These are phyloP conservation scores for Euplagia quadripunctaria DNA, from an alignment of 2,888 invertebrate genomes.

Conservation along the genomic window DNA sequence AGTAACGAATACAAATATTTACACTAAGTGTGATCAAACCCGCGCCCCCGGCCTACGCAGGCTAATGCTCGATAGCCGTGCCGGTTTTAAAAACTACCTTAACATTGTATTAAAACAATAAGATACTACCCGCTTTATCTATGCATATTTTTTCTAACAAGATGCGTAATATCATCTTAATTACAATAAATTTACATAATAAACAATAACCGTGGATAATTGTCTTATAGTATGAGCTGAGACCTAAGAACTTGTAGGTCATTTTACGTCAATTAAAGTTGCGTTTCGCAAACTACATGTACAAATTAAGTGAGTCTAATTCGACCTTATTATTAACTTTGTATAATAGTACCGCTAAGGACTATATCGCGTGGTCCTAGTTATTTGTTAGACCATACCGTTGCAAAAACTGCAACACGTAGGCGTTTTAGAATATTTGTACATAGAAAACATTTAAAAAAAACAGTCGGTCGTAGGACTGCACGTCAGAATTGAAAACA, in stretches of 20 bases:
- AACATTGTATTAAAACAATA: slow-evolving; percentile 1
- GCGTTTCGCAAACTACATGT: slow-evolving; percentile 35
- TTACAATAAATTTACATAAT: slow-evolving; percentile 40
- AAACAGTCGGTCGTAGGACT: too few species aligned
- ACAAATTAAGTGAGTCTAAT: slow-evolving; percentile 35
- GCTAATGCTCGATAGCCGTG: neutral
- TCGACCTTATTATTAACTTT: slow-evolving; percentile 32
- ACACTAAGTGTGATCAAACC: neutral
- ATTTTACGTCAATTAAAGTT: slow-evolving; percentile 40
- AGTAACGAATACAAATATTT: neutral
- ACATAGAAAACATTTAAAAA: neutral
- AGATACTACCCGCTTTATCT: neutral
- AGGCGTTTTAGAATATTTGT: slow-evolving; percentile 3
- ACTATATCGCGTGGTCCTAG: slow-evolving; percentile 46
- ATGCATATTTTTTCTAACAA: slow-evolving; percentile 11
- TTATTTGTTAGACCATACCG: slow-evolving; percentile 37
- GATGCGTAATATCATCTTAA: slow-evolving; percentile 34
- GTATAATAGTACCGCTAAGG: slow-evolving; percentile 40
- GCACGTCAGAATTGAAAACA: too few species aligned
- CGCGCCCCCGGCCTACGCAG: neutral
- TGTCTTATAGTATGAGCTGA: slow-evolving; percentile 23
- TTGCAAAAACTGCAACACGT: slow-evolving; percentile 17
- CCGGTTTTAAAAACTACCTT: neutral
- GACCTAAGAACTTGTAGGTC: slow-evolving; percentile 16
- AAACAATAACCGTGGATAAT: slow-evolving; percentile 47